Evolutionary conservation across 2,888 invertebrate genomes (phyloP), one percentile per base, ranked within the genome.

Genomic region (Tipula confusa): DNA sequence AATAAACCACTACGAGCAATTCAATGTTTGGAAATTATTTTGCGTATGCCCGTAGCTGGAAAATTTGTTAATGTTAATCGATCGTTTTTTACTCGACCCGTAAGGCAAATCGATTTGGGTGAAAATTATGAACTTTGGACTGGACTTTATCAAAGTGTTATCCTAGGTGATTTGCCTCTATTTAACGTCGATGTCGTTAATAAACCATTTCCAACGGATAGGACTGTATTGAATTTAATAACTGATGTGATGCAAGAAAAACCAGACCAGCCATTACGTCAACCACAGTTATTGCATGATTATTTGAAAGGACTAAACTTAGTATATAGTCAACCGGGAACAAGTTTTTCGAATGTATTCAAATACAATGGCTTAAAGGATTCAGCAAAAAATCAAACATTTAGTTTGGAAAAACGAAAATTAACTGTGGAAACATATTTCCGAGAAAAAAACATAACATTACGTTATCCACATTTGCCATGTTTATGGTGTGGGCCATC

Each of bases 121-220:
- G 94, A 93, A 82, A 97, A 98, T 0, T 91, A 96, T 86, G 96
- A 98, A 88, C 93, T 98, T 87, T 98, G 98, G 95, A 93, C 95
- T 84, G 99, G 99, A 4, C 93, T 97, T 0, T 99, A 96, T 90
- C 98, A 98, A 89, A 95, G 96, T 7, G 96, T 97, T 0, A 93
- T 97, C 85, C 93, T 98, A 83, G 97, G 97, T 11, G 95, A 96
- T 92, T 93, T 93, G 86, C 95, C 96, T 83, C 95, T 94, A 88
- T 90, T 99, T 48, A 99, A 99, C 89, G 93, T 99, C 84, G 98
- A 99, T 89, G 95, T 96, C 48, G 93, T 94, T 0, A 95, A 96
- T 87, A 96, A 96, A 88, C 95, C 94, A 0, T 96, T 96, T 86
- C 95, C 95, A 0, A 92, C 15, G 4, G 15, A 15, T 24, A 82